phyloP scores from a whole-genome alignment of 2,113 vertebrate genomes.

The Chunga burmeisteri region DNA sequence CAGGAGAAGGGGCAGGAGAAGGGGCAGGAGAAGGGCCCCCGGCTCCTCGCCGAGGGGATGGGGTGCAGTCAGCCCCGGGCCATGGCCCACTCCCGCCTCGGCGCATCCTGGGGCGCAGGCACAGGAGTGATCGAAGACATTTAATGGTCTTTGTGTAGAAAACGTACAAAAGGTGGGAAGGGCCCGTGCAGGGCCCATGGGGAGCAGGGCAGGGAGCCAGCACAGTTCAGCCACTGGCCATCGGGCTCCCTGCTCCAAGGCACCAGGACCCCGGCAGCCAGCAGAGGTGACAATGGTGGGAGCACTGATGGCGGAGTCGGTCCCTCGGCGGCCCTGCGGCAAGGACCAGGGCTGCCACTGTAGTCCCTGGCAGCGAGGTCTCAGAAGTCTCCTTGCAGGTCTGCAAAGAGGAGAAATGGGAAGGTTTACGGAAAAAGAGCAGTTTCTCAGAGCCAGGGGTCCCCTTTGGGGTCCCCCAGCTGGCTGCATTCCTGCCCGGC shows the following conservation, averaged over 20 bases:
- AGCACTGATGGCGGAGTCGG: accelerated
- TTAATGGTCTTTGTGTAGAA: not conserved
- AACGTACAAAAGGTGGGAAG: not conserved
- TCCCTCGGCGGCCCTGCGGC: accelerated
- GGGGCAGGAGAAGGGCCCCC: not conserved
- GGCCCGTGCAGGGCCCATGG: accelerated
- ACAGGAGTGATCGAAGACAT: accelerated
- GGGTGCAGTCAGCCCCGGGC: not conserved
- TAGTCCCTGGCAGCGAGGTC: not conserved
- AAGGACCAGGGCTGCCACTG: too few species aligned
- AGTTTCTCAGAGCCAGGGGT: not conserved
- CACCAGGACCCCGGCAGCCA: accelerated
- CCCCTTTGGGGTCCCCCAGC: accelerated
- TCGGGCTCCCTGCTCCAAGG: accelerated
- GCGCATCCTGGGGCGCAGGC: accelerated
- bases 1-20: too few species aligned
- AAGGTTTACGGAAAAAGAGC: not conserved
- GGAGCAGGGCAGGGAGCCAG: accelerated
- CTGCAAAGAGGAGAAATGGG: constrained; percentile 55
- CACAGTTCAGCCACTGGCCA: accelerated
- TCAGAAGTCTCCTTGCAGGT: constrained; percentile 89
- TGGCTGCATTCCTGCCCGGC: accelerated
- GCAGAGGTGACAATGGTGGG: accelerated
- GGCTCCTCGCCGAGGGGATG: accelerated
- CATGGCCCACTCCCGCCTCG: accelerated